Percentiles rank a stretch among this genome's conserved stretches.
Conservation (phyloP, 2,797 vertebrate genomes). For the Cottoperca gobio region DNA sequence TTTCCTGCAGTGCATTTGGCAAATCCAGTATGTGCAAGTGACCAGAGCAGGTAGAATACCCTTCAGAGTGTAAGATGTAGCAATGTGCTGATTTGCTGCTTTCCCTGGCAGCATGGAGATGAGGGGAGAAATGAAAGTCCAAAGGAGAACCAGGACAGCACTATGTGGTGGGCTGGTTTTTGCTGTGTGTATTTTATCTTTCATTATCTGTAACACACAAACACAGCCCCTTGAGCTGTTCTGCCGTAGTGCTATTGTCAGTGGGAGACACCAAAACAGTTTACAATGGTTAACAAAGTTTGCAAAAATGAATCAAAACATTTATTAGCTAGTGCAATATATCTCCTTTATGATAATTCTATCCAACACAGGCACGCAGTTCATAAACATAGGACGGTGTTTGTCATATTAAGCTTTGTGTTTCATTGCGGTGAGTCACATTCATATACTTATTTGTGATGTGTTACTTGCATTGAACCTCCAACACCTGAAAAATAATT, state of each 20-base stretch:
- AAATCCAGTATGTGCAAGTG: background rate
- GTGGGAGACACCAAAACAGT: background rate
- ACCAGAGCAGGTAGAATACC: background rate
- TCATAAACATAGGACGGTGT: background rate
- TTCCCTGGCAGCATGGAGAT: background rate
- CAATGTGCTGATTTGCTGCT: constrained; percentile 10
- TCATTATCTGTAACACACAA: background rate
- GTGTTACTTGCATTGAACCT: constrained; percentile 21
- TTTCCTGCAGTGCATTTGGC: background rate
- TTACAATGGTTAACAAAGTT: background rate
- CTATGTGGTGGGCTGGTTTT: background rate
- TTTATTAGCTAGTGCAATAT: constrained; percentile 20
- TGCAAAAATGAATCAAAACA: background rate
- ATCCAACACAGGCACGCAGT: constrained; percentile 13
- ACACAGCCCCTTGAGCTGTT: background rate
- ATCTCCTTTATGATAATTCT: background rate
- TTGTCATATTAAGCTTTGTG: constrained; percentile 1
- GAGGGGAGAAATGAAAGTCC: background rate
- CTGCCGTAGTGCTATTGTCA: background rate
- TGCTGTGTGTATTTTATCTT: background rate
- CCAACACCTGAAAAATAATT: constrained; percentile 31
- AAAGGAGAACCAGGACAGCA: background rate
- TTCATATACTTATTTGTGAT: constrained; percentile 9
- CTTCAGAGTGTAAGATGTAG: constrained; percentile 27
- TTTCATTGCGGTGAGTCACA: background rate